These are phyloP conservation scores for Prorops nasuta DNA, from an alignment of 1,140 invertebrate species.

Conservation along the genomic window DNA sequence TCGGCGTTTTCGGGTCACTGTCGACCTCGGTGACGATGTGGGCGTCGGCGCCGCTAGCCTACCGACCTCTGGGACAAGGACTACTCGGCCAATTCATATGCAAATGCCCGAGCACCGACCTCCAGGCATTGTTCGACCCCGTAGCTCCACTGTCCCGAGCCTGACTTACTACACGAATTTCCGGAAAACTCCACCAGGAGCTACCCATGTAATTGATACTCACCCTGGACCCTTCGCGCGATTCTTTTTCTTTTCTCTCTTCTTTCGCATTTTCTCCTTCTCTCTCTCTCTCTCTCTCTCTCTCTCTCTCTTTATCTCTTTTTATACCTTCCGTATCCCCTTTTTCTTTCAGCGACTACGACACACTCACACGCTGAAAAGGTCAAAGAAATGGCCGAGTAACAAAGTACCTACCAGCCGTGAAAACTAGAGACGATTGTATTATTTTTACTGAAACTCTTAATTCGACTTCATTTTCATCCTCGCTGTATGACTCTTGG, in stretches of 20 bases:
- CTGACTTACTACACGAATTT: constrained; percentile 56
- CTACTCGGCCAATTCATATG: constrained; percentile 58
- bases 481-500: too few species aligned
- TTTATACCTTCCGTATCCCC: background rate
- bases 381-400: background rate
- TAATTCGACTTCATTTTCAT: too few species aligned
- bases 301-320: background rate
- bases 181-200: constrained; percentile 47
- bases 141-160: constrained; percentile 41
- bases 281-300: background rate
- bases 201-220: constrained; percentile 53
- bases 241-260: background rate
- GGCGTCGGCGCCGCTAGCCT: too few species aligned
- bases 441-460: too few species aligned
- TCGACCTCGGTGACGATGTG: too few species aligned
- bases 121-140: constrained; percentile 45
- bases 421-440: too few species aligned
- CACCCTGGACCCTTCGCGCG: constrained; percentile 14
- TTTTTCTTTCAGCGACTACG: background rate
- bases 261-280: constrained; percentile 6
- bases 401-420: too few species aligned
- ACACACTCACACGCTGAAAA: background rate
- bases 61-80: too few species aligned
- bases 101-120: constrained; percentile 49
- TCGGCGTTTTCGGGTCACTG: too few species aligned